These are phyloP conservation scores for Zaprionus camerounensis DNA, from an alignment of 1,140 invertebrate species.

Conservation along the genomic window DNA sequence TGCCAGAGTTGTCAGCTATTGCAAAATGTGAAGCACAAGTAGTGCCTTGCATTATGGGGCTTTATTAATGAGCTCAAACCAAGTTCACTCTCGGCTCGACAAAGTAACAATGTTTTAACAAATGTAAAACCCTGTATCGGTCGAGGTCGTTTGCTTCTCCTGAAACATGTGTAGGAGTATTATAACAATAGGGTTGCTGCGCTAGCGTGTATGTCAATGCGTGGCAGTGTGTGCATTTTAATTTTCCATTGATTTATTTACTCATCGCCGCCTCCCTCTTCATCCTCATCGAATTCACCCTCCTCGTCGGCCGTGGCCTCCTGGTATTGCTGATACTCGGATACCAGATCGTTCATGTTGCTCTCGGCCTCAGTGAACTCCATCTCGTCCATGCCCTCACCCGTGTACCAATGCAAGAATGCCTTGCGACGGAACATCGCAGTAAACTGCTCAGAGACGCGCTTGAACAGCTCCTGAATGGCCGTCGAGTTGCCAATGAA, in stretches of 20 bases:
- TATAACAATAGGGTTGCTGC: constrained; percentile 9
- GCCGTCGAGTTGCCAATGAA: constrained; percentile 90
- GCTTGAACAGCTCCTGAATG: constrained; percentile 89
- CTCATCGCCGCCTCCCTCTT: constrained; percentile 85
- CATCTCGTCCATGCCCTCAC: constrained; percentile 94
- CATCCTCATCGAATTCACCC: constrained; percentile 89
- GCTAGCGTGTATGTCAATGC: background rate
- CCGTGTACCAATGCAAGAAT: constrained; percentile 91
- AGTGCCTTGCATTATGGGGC: background rate
- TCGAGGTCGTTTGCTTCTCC: constrained; percentile 21
- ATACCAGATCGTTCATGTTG: constrained; percentile 93
- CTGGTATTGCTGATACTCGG: constrained; percentile 96
- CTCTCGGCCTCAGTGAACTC: constrained; percentile 93
- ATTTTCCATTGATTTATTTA: constrained; percentile 45
- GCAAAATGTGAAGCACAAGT: background rate
- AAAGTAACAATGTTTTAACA: constrained; percentile 17
- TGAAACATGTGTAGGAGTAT: background rate
- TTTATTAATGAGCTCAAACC: constrained; percentile 6
- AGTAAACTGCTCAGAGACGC: constrained; percentile 88
- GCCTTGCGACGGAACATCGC: constrained; percentile 92
- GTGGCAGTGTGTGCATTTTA: background rate
- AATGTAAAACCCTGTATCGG: constrained; percentile 13
- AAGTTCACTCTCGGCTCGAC: background rate
- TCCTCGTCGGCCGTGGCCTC: constrained; percentile 90
- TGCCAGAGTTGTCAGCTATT: background rate